A percentile compares a stretch with the other conserved stretches of the same genome.
Conservation (phyloP, 2,113 vertebrate genomes). For the Daubentonia madagascariensis region DNA sequence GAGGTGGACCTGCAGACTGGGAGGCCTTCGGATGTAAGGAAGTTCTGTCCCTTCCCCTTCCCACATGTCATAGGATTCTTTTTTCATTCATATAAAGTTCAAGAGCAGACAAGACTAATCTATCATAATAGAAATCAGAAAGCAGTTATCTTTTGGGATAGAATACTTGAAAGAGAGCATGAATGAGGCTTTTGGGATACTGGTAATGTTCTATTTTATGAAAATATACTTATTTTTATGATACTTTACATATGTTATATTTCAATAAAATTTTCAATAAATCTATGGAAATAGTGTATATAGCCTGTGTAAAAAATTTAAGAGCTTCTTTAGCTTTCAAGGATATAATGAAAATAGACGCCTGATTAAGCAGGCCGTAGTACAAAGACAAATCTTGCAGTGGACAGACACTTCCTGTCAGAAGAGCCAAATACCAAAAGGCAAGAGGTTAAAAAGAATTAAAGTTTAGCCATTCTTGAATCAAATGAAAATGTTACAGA, state of each 20-base stretch:
- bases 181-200: background rate
- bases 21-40: background rate
- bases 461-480: conserved; percentile 47
- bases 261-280: background rate
- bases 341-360: background rate
- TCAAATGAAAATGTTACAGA: conserved; percentile 66
- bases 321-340: background rate
- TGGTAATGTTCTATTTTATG: background rate
- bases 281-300: background rate
- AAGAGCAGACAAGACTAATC: background rate
- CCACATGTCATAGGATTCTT: background rate
- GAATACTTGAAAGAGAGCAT: background rate
- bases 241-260: background rate
- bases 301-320: background rate
- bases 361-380: background rate
- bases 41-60: background rate
- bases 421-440: conserved; percentile 66
- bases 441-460: conserved; percentile 66
- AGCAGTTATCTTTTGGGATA: background rate
- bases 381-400: background rate
- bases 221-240: background rate
- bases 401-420: conserved; percentile 43
- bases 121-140: background rate
- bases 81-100: background rate
- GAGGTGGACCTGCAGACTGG: background rate